phyloP scores from a whole-genome alignment of 2,113 vertebrate species.

The Gopherus flavomarginatus region DNA sequence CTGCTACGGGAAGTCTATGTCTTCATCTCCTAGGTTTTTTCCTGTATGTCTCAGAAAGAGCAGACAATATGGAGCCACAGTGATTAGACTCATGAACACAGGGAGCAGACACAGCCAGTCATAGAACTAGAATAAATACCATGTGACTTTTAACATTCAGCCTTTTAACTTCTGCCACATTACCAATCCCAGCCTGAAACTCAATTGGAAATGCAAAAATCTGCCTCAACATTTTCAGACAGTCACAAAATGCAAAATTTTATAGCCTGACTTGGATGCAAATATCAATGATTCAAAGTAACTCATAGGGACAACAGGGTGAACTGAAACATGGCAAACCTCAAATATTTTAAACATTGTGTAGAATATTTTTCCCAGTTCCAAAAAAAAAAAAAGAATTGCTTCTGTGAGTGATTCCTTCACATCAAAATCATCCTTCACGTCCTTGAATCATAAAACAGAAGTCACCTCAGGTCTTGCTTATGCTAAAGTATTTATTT shows the following conservation, averaged over 20 bases:
- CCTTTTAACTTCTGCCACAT: fast-evolving
- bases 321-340: neutral
- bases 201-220: neutral
- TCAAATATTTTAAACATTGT: neutral
- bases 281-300: neutral
- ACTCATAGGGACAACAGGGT: neutral
- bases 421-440: neutral
- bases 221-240: fast-evolving
- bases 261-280: fast-evolving
- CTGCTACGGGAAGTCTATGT: neutral
- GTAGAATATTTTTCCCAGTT: neutral
- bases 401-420: neutral
- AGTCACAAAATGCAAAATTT: neutral
- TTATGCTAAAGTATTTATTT: slow-evolving; percentile 22
- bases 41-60: neutral
- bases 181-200: neutral
- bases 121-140: fast-evolving
- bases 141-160: neutral
- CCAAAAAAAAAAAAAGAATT: neutral
- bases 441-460: neutral
- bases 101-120: neutral
- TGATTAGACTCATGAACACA: neutral
- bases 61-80: neutral
- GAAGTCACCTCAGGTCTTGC: neutral
- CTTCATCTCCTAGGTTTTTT: neutral